Conservation (phyloP, 2,113 vertebrate species). For the Elanus axillaris region DNA sequence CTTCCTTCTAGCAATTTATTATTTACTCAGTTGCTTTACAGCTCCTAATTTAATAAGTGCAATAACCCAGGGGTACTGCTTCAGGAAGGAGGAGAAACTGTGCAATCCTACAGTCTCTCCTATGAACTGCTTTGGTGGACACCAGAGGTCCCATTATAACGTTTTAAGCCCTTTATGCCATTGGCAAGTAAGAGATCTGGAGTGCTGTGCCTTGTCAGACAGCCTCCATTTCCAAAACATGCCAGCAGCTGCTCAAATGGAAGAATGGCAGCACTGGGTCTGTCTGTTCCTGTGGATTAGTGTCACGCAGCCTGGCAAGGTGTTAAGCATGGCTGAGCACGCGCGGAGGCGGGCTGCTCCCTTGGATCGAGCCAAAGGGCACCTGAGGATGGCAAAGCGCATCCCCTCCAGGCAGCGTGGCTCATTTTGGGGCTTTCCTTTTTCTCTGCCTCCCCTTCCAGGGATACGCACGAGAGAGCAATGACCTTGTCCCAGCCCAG, state of each 20-base stretch:
- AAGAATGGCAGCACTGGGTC: background rate
- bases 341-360: accelerated
- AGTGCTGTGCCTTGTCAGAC: background rate
- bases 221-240: background rate
- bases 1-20: conserved; percentile 29
- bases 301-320: background rate
- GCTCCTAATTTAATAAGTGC: conserved; percentile 50
- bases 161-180: background rate
- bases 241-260: background rate
- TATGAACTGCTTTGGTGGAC: background rate
- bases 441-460: background rate
- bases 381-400: background rate
- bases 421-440: background rate
- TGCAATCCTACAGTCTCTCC: background rate
- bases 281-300: background rate
- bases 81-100: conserved; percentile 4
- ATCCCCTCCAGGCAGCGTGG: accelerated
- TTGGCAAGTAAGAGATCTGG: background rate
- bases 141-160: background rate
- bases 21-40: conserved; percentile 46
- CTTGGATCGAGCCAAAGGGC: background rate
- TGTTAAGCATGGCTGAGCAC: accelerated
- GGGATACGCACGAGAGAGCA: background rate
- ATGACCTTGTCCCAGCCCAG: background rate
- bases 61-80: conserved; percentile 19